Percentiles rank a stretch among this genome's conserved stretches.
phyloP scores from a whole-genome alignment of 35 echinoderm and acorn worm species.

The Lytechinus variegatus region DNA sequence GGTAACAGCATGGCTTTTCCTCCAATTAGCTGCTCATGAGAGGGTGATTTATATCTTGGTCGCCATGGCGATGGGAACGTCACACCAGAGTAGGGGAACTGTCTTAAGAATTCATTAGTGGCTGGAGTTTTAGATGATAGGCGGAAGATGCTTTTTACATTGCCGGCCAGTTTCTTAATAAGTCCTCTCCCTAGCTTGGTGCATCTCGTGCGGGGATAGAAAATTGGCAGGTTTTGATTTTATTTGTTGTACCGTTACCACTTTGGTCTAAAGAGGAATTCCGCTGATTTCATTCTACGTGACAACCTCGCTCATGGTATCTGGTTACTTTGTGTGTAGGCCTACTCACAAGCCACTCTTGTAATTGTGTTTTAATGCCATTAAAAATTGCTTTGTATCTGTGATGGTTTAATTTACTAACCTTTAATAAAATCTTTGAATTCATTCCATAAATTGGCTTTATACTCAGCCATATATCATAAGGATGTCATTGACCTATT shows the following conservation, averaged over 20 bases:
- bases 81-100: neutral
- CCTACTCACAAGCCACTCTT: neutral
- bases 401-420: neutral
- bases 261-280: neutral
- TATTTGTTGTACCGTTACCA: neutral
- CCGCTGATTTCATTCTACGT: neutral
- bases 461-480: too few species aligned
- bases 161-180: neutral
- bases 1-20: neutral
- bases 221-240: neutral
- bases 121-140: neutral
- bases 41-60: neutral
- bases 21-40: constrained; percentile 25
- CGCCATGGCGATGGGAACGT: neutral
- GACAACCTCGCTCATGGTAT: neutral
- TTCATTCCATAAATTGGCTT: neutral
- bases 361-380: neutral
- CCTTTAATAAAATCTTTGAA: neutral
- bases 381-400: neutral
- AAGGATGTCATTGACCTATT: too few species aligned
- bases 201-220: neutral
- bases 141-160: neutral
- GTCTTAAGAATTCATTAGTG: constrained; percentile 9
- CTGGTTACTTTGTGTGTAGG: neutral
- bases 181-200: neutral